Evolutionary conservation across 2,113 vertebrate genomes (phyloP), one percentile per base, ranked within the genome.

Genomic region (Rissa tridactyla): DNA sequence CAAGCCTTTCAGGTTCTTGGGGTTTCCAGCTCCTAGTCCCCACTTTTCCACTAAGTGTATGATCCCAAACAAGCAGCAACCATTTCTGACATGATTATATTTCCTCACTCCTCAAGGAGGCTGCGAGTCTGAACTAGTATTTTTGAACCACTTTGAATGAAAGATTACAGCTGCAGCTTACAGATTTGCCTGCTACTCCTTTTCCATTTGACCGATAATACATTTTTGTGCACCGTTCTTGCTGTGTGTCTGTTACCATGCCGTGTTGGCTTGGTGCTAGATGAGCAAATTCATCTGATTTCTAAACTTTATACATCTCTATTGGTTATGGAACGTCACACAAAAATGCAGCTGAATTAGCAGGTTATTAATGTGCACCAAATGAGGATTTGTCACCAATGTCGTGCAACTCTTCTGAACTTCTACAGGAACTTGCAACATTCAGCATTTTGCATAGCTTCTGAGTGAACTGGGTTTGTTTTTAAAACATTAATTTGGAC

Each of bases 191-290:
- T 51, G 38, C 17, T 54, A 20, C 26, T n/a, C 17, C 21, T 83
- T 83, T 81, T 60, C 17, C 8, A 26, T 76, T 71, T 85, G 26
- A 75, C 52, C 3, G 1, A 52, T 20, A 65, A 64, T 22, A 40
- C 3, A 7, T 32, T 85, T 86, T 27, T 71, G 47, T 25, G 42
- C 19, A 40, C 51, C 2, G 0, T n/a, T 76, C 79, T 90, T 77
- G 38, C 49, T 57, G 6, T 15, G 11, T 69, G 32, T 46, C 57
- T 49, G 11, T 32, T 38, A 58, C 64, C 17, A 4, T 10, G 19
- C 32, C 0, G 0, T 38, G 9, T 1, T 36, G n/a, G 29, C 57
- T 85, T 58, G 79, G 12, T 47, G 19, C 13, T 69, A 46, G 13
- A 86, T 38, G 8, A 86, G 42, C 22, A 80, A 86, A 91, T 55